A percentile compares a stretch with the other conserved stretches of the same genome.
phyloP scores from a whole-genome alignment of 2,113 vertebrate genomes.

The Dolichallabes microphthalmus region DNA sequence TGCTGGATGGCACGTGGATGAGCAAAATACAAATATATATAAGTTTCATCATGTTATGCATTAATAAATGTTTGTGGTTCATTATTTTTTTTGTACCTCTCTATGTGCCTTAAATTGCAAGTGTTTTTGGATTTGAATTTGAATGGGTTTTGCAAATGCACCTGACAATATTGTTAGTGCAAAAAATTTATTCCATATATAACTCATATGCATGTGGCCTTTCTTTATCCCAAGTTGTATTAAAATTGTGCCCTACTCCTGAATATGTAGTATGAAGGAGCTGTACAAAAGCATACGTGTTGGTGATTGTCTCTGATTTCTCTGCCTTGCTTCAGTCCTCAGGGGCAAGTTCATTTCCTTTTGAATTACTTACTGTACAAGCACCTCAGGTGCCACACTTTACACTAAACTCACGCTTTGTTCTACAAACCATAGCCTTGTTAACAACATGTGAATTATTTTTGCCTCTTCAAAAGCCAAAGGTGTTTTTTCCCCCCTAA shows the following conservation, averaged over 20 bases:
- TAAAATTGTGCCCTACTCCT: background rate
- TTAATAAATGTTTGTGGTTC: too few species aligned
- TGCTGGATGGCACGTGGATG: too few species aligned
- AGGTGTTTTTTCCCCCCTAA: slow-evolving; percentile 7
- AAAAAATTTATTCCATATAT: too few species aligned
- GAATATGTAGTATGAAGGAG: slow-evolving; percentile 31
- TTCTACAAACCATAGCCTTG: slow-evolving; percentile 42
- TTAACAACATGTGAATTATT: slow-evolving; percentile 52
- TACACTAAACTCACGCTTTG: slow-evolving; percentile 40
- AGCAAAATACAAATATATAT: too few species aligned
- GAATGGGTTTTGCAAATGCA: too few species aligned
- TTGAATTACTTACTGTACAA: slow-evolving; percentile 43
- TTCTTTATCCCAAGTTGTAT: background rate
- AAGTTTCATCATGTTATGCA: too few species aligned
- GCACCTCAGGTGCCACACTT: slow-evolving; percentile 38
- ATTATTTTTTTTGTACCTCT: too few species aligned
- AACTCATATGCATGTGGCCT: background rate
- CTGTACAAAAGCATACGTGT: slow-evolving; percentile 14
- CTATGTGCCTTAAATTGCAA: too few species aligned
- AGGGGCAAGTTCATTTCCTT: slow-evolving; percentile 39
- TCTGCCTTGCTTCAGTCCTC: slow-evolving; percentile 26
- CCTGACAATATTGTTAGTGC: too few species aligned
- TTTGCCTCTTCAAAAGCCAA: slow-evolving; percentile 45
- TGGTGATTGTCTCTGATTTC: slow-evolving; percentile 35
- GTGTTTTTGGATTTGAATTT: too few species aligned